Conservation (phyloP, 2,888 invertebrate genomes). For the Galerucella nymphaeae region DNA sequence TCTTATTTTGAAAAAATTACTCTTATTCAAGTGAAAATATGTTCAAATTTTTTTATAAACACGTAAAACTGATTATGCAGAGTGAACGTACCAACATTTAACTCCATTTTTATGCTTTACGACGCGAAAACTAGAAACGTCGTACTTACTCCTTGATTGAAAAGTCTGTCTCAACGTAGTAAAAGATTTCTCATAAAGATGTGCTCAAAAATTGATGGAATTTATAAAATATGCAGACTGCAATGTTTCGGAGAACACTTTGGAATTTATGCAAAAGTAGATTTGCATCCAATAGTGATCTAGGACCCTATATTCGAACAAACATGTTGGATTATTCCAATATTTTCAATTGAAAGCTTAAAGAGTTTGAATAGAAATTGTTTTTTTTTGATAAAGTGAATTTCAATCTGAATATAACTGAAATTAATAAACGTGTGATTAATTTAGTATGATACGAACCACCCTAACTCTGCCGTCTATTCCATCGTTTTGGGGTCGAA, state of each 20-base stretch:
- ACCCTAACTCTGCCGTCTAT: not conserved
- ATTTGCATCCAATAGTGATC: not conserved
- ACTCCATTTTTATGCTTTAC: not conserved
- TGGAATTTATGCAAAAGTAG: not conserved
- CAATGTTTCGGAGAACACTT: conserved; percentile 4
- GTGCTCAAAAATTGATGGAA: not conserved
- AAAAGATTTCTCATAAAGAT: conserved; percentile 7
- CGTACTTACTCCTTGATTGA: conserved; percentile 7
- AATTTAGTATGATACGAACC: not conserved
- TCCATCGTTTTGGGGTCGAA: not conserved
- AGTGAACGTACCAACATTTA: not conserved
- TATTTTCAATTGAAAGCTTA: too few relatives aligned
- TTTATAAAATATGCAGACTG: conserved; percentile 2
- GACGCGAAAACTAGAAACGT: not conserved
- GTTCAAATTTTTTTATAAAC: not conserved
- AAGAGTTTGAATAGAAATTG: too few relatives aligned
- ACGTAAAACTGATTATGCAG: not conserved
- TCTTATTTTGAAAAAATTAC: too few relatives aligned
- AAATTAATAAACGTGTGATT: not conserved
- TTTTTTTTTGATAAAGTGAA: too few relatives aligned
- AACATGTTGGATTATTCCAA: too few relatives aligned
- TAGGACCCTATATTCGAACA: not conserved
- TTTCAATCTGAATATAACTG: too few relatives aligned
- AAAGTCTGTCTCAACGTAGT: not conserved
- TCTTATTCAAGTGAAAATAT: too few relatives aligned